A percentile compares a stretch with the other conserved stretches of the same genome.
Conservation (phyloP, 2,113 vertebrate species). For the Heteronetta atricapilla region DNA sequence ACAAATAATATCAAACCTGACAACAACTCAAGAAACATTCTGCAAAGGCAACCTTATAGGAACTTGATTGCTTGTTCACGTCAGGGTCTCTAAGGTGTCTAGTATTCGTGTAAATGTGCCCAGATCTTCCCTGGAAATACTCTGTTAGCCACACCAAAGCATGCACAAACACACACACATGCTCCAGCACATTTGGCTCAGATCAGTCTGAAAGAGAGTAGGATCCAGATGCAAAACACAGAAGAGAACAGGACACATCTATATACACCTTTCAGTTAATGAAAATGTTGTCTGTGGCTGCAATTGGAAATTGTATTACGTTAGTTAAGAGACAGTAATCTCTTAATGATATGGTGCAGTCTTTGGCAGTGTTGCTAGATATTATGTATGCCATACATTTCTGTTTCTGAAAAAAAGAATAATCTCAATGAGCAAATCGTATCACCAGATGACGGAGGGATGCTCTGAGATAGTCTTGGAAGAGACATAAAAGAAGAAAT, state of each 20-base stretch:
- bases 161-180: neutral
- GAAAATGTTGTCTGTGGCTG: neutral
- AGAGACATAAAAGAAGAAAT: constrained; percentile 62
- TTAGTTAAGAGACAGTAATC: constrained; percentile 8
- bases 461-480: constrained; percentile 42
- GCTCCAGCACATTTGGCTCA: neutral
- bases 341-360: neutral
- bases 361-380: constrained; percentile 25
- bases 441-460: constrained; percentile 37
- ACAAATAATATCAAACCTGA: neutral
- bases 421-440: neutral
- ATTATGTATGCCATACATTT: constrained; percentile 29
- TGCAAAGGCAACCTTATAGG: neutral
- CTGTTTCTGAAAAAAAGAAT: constrained; percentile 41
- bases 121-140: neutral
- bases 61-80: neutral
- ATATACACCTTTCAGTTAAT: neutral
- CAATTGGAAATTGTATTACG: neutral
- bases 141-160: neutral
- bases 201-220: neutral
- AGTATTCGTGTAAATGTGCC: neutral
- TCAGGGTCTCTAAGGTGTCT: neutral
- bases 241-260: neutral
- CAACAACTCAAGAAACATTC: neutral
- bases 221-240: neutral